Base-by-base conservation (phyloP, 2,888 invertebrate genomes). In the Latheticus oryzae region DNA sequence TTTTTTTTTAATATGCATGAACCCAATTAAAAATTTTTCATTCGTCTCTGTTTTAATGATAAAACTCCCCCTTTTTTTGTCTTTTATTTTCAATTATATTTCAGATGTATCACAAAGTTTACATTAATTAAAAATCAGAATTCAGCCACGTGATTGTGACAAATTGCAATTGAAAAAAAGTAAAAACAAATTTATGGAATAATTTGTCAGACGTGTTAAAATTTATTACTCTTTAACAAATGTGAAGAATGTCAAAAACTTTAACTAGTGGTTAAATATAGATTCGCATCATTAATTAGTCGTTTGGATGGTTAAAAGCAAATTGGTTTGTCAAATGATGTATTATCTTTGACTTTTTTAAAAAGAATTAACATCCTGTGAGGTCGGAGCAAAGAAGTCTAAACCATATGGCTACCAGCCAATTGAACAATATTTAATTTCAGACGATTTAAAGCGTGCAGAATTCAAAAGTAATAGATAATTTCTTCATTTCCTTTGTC, bases 401-500 rank as follows among this genome's bases (percentile, higher is more conserved):
- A 13, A 12, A 37, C 40, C 62, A 61, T 37, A 48, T 58, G 64
- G 57, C 52, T 45, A 48, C 54, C 42, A 42, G 55, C 50, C 40
- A 50, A 52, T 61, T 40, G 48, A 57, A 58, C 56, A 57, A 61
- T 61, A 65, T 65, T 68, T 63, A 67, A 67, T 68, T 65, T 59
- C 63, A 63, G 62, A 60, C 65, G 60, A 61, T 63, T 65, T 61
- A 60, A 62, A 65, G 52, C 66, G 64, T 68, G 55, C 58, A 63
- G 71, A 72, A 73, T 73, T 73, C n/a, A n/a, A n/a, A n/a, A n/a
- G n/a, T n/a, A n/a, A n/a, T n/a, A n/a, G n/a, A n/a, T n/a, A 72
- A 68, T 72, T 73, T 73, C 72, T 69, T 69, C 71, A 72, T 71
- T 73, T 72, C 67, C 66, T 2, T 64, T 69, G 65, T 67, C 56